Base-by-base conservation (phyloP, 1,140 invertebrate genomes). In the Sycophila sp. region DNA sequence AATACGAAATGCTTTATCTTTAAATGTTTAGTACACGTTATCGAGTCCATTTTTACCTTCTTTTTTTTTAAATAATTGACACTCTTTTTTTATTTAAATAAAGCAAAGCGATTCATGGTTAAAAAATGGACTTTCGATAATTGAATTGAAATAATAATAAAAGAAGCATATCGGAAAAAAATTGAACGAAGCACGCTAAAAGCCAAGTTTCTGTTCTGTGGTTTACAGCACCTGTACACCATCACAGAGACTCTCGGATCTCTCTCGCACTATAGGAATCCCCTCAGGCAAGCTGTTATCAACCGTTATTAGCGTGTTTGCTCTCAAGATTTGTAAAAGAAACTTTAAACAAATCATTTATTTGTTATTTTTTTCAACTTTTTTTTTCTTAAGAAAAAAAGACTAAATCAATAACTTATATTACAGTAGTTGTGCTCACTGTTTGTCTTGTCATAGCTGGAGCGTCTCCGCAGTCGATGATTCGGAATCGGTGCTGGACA, bases 221-320 rank as follows among this genome's bases (percentile, higher is more conserved):
- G 87, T 15, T 92, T 92, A 84, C 91, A 92, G 91, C 90, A 91
- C 89, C 89, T 91, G 88, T 90, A 90, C 86, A 89, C 62, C 69
- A 59, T 71, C 38, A 71, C 69, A 60, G 69, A 71, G 34, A 19
- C 69, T 13, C 62, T 71, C 34, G 69, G 59, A 60, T 65, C n/a
- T n/a, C n/a, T n/a, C n/a, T n/a, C 88, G 86, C 89, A 89, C 85
- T 90, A 91, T 89, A 89, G 90, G 88, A 91, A 89, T 85, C 90
- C 90, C 88, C 88, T 92, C 87, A 92, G 91, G 91, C 91, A 92
- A 92, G 91, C 89, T 88, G 88, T 89, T 85, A 85, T 84, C 78
- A 85, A 85, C 78, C 79, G 83, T 86, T 86, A 81, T 84, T 81
- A 58, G 73, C 69, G n/a, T n/a, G 77, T 82, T 82, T 83, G 78